Conservation (phyloP, 2,113 vertebrate genomes). For the Paramormyrops kingsleyae region DNA sequence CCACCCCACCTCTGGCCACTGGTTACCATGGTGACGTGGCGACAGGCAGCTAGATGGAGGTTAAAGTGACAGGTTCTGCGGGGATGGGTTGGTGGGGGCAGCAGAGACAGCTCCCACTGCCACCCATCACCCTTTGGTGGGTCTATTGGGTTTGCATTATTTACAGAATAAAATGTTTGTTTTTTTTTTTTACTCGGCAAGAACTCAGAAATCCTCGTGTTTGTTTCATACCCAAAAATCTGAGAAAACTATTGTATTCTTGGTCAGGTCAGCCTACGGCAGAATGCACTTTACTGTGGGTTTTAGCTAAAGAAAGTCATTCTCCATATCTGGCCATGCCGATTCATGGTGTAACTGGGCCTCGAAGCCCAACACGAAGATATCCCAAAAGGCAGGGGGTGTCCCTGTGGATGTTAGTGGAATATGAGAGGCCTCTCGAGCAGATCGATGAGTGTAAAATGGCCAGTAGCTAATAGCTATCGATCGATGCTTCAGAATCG, state of each 20-base stretch:
- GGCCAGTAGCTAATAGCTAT: constrained; percentile 55
- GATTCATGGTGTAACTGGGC: not conserved
- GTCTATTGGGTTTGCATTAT: too few species aligned
- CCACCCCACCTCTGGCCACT: not conserved
- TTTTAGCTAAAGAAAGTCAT: not conserved
- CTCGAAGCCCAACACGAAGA: not conserved
- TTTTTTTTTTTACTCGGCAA: not conserved
- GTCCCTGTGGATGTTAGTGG: not conserved
- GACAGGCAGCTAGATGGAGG: not conserved
- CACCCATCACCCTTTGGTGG: not conserved
- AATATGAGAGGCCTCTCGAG: not conserved
- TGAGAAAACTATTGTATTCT: not conserved
- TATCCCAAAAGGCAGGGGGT: not conserved
- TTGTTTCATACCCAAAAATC: not conserved
- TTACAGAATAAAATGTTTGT: not conserved
- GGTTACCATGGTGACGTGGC: constrained; percentile 12
- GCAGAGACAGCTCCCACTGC: not conserved
- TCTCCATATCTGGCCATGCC: not conserved
- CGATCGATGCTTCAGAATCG: constrained; percentile 52
- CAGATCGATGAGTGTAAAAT: constrained; percentile 52
- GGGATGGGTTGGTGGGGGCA: not conserved
- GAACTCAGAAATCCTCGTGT: not conserved
- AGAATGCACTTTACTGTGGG: not conserved
- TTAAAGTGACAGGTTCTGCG: not conserved
- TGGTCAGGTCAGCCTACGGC: not conserved